Evolutionary conservation across 2,113 vertebrate genomes (phyloP), one percentile per base, ranked within the genome.

Genomic region (Abramis brama): DNA sequence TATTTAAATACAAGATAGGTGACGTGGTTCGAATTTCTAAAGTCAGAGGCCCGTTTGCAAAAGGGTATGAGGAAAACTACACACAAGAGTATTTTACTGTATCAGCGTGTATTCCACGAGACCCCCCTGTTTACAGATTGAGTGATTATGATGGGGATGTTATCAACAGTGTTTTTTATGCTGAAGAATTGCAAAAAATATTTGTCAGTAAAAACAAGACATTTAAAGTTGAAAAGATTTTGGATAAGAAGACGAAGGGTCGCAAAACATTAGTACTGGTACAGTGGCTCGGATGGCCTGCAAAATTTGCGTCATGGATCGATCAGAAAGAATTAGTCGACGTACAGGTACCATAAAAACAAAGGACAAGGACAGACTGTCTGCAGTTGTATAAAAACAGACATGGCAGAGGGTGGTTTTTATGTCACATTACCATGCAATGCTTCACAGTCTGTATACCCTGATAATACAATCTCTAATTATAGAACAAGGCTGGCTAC

Each of bases 1-100:
- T 45, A 11, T 45, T 45, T 45, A 45, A 11, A 45, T 45, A 2
- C 10, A 45, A 45, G 2, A 11, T 45, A 0, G 10, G 45, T 10
- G 45, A 45, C 1, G 45, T 45, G 8, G 45, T 45, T 11, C 45
- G 45, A 10, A 45, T 45, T 10, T 45, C 45, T 45, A 45, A 45
- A 45, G 45, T 45, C 9, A 45, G 45, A 45, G 45, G 45, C 1
- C 45, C 45, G 8, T 45, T 45, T 45, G 45, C 45, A 15, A 79
- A 60, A 59, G 77, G 77, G 6, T 78, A 78, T 60, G 77, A 79
- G 55, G 55, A 79, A 59, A 79, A 79, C 77, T 79, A 79, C 19
- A 79, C 55, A 25, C 52, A 79, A 13, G 50, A 79, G 50, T 78
- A 55, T 78, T 78, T 78, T n/a, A 57, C n/a, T 8, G 25, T 78